Evolutionary conservation across 2,113 vertebrate genomes (phyloP), one percentile per base, ranked within the genome.

Genomic region (Charadrius vociferus): DNA sequence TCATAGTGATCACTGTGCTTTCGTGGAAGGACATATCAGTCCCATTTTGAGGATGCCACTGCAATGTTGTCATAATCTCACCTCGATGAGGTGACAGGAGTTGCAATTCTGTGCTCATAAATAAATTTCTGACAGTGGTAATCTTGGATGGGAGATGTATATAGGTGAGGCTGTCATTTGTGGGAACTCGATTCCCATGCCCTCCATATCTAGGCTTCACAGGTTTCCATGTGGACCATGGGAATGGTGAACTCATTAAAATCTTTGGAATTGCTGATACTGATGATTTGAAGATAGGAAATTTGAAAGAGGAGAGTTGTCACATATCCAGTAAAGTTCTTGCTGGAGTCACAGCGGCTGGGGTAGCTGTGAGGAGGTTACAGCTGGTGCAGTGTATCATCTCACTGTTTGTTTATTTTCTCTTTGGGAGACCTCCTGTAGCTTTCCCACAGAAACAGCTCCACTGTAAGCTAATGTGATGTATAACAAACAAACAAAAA

Each of bases 391-490:
- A 67, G 93, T 41, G 37, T 73, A 29, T 95, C 79, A 36, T 94
- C 80, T 95, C 94, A 74, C 81, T 94, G 41, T 59, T 90, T 83
- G 80, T 95, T 96, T 97, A 86, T 96, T 97, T 96, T 96, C 58
- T 75, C 70, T 93, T 92, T 78, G 74, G 66, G 82, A 96, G 95
- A 94, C 90, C 88, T 95, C 85, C 74, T 92, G 93, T 65, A 88
- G 90, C 82, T 97, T 97, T 97, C 97, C 95, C 92, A 94, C 92
- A 95, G 95, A 96, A 96, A 86, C 91, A 81, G 82, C 82, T 95
- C 75, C 18, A 32, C 82, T 95, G 75, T 83, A 92, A 96, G 90
- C 87, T 86, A 90, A 92, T 94, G 81, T 67, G 82, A 61, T 90
- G 87, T 81, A 90, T 86, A 71, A 97, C 90, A 96, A 95, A 94